phyloP scores from a whole-genome alignment of 2,113 vertebrate genomes.

The Phylloscopus whistleri region DNA sequence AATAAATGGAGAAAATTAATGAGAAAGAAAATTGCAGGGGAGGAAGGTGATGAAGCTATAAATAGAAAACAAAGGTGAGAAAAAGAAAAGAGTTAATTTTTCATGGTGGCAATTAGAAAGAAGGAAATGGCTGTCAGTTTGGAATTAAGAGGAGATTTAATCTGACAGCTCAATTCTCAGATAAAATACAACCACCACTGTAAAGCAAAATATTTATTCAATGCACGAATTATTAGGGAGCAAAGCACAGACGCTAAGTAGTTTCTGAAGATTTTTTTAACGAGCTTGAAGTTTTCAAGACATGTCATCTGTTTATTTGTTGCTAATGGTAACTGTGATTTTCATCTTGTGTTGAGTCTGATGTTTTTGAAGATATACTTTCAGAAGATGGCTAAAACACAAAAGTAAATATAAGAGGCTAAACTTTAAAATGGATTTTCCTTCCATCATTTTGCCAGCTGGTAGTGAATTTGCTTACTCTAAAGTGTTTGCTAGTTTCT shows the following conservation, averaged over 20 bases:
- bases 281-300: not conserved
- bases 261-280: not conserved
- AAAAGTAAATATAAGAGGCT: not conserved
- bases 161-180: not conserved
- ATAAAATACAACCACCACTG: not conserved
- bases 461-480: not conserved
- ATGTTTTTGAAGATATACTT: not conserved
- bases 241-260: not conserved
- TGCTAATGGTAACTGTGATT: not conserved
- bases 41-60: not conserved
- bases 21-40: not conserved
- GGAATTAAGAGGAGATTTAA: not conserved
- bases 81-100: not conserved
- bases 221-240: not conserved
- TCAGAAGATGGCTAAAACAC: not conserved
- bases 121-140: not conserved
- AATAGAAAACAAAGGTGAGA: not conserved
- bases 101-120: not conserved
- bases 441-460: not conserved
- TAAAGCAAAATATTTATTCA: not conserved
- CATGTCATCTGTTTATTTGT: not conserved
- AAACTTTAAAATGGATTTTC: not conserved
- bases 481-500: not conserved
- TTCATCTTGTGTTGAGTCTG: not conserved
- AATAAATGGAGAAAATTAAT: not conserved